These are phyloP conservation scores for Smutsia gigantea DNA, from an alignment of 2,797 vertebrate genomes.

Conservation along the genomic window DNA sequence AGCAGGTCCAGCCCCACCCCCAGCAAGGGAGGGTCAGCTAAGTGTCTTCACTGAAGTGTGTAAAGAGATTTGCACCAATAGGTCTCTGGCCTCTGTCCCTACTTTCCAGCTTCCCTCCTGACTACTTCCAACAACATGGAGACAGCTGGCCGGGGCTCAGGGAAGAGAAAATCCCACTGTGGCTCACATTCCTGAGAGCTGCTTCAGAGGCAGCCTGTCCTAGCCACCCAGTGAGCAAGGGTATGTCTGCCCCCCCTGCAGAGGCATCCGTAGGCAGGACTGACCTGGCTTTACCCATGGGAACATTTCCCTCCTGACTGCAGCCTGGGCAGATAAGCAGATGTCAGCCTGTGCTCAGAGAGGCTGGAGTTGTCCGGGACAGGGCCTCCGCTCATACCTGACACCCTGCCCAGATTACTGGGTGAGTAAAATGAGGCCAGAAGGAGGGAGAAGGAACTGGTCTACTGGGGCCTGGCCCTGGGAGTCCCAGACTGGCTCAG, in stretches of 20 bases:
- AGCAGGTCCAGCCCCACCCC: not conserved
- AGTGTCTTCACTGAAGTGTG: not conserved
- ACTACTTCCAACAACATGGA: not conserved
- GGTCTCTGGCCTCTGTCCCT: not conserved
- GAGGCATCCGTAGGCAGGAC: not conserved
- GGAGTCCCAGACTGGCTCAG: not conserved
- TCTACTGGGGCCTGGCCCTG: not conserved
- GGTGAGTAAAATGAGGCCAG: not conserved
- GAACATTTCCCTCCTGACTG: not conserved
- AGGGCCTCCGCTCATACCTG: not conserved
- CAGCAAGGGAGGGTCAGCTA: not conserved
- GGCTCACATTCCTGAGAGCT: not conserved
- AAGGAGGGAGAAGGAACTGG: not conserved
- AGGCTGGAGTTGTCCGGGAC: not conserved
- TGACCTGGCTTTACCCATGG: not conserved
- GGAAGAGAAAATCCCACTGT: not conserved
- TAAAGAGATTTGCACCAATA: not conserved
- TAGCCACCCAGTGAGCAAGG: not conserved
- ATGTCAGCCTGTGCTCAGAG: too few species aligned
- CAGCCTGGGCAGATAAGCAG: not conserved
- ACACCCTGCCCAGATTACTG: too few species aligned
- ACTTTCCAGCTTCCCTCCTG: not conserved
- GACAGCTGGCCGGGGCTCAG: not conserved
- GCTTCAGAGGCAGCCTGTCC: not conserved
- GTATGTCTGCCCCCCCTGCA: not conserved